Evolutionary conservation across 2,888 invertebrate genomes (phyloP).

Genomic region (Pterostichus niger): DNA sequence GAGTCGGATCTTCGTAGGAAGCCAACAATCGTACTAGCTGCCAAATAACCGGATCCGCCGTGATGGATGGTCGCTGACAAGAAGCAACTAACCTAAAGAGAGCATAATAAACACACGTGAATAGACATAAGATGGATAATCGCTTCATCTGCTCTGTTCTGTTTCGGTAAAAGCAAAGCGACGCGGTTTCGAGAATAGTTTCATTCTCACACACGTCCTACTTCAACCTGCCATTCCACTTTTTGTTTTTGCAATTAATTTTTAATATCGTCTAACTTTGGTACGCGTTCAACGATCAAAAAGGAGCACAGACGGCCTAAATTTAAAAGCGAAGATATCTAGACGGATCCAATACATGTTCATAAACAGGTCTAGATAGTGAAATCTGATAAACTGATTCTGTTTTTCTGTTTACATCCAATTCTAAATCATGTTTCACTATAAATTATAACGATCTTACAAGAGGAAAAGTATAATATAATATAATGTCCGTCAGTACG

Average conservation of each 20-base stretch:
- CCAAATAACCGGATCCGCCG: conserved; percentile 91
- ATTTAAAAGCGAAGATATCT: conserved; percentile 62
- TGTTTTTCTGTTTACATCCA: conserved; percentile 33
- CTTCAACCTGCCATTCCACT: conserved; percentile 66
- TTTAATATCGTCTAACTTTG: conserved; percentile 64
- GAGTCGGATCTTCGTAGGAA: conserved; percentile 79
- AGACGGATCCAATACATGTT: conserved; percentile 51
- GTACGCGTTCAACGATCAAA: conserved; percentile 30
- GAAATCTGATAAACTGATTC: conserved; percentile 58
- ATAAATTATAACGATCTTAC: neutral
- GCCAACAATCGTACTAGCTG: conserved; percentile 89
- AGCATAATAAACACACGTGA: conserved; percentile 46
- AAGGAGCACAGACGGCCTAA: conserved; percentile 58
- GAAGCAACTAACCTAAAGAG: conserved; percentile 76
- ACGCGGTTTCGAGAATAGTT: conserved; percentile 42
- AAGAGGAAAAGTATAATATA: conserved; percentile 25
- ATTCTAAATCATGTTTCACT: conserved; percentile 8
- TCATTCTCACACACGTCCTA: conserved; percentile 62
- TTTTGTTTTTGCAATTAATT: conserved; percentile 65
- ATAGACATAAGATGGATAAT: conserved; percentile 41
- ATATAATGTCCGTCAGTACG: too few species aligned
- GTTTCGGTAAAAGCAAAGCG: conserved; percentile 30
- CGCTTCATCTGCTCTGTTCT: conserved; percentile 27
- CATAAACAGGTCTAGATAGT: conserved; percentile 62
- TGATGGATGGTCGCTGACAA: conserved; percentile 83